Evolutionary conservation across 2,888 invertebrate genomes (phyloP).

Genomic region (Agonopterix subpropinquella): DNA sequence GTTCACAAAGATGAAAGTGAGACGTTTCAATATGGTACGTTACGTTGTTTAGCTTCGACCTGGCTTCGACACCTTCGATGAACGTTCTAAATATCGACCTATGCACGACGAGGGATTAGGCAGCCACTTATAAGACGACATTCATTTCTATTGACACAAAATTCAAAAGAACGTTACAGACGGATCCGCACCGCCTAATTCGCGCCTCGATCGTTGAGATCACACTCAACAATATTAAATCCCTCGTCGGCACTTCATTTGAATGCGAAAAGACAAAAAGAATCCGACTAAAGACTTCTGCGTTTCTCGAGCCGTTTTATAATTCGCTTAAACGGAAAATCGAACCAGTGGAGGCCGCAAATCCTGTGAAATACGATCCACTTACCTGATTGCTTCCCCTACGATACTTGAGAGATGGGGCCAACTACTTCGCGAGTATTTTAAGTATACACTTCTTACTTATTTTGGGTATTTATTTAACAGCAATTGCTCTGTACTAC

Average conservation of each 20-base stretch:
- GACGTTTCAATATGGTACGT: neutral
- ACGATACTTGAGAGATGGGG: conserved; percentile 17
- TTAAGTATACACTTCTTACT: neutral
- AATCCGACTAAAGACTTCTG: neutral
- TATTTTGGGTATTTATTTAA: no score
- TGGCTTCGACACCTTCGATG: no score
- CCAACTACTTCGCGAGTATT: neutral
- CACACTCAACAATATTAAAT: conserved; percentile 5
- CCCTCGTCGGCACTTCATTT: neutral
- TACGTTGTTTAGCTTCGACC: neutral
- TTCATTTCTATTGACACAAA: neutral
- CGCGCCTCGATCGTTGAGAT: neutral
- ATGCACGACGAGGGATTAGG: neutral
- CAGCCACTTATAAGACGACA: neutral
- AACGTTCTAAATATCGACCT: neutral
- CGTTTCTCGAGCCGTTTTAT: conserved; percentile 12
- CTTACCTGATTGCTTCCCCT: conserved; percentile 43
- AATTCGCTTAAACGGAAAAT: conserved; percentile 24
- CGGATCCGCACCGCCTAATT: no score
- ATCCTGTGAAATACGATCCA: conserved; percentile 40
- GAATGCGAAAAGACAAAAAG: conserved; percentile 4
- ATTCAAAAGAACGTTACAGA: neutral
- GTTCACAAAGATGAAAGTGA: no score
- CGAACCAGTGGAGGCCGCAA: conserved; percentile 21
- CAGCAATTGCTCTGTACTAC: no score